Base-by-base conservation (phyloP, 2,797 vertebrate species). In the Gymnoscopelus braueri region DNA sequence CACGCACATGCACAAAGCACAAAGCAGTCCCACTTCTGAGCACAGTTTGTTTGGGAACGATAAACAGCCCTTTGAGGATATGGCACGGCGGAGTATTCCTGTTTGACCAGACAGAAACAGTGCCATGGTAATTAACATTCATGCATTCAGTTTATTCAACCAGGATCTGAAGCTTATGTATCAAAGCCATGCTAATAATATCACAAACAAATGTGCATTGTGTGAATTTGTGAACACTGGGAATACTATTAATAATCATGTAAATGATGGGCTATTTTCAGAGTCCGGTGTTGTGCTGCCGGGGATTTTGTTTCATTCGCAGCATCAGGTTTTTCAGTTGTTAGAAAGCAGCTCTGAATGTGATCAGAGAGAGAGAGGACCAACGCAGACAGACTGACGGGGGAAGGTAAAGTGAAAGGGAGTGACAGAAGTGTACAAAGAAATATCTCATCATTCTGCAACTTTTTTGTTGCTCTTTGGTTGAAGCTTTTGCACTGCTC, bases 151-250 rank as follows among this genome's bases (percentile, higher is more conserved):
- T 79, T 83, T 76, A 73, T 86, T 78, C 76, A 83, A 74, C 79
- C 72, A 80, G 66, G 67, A 72, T 81, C 69, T 76, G 3, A 44
- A 75, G 79, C 74, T 80, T 76, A 82, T 79, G 51, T 74, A 70
- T 83, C 74, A 74, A 84, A 84, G 75, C 69, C 58, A 53, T 60
- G 24, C 73, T 64, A 78, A 85, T 80, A 82, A 82, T 74, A 81
- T 76, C 63, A 77, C 69, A 77, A 84, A 87, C 71, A 82, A 85
- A 85, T 78, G 70, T 84, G 75, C 52, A 75, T 64, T 61, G 61
- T 61, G 61, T 67, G 64, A 19, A 19, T 19, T 19, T 39, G 69
- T 70, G 78, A 57, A 70, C 77, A 29, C 24, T 23, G 80, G 77
- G 67, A 84, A 73, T 77, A 65, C 70, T 77, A 71, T 80, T 82